Evolutionary conservation across 2,113 vertebrate species (phyloP).

Genomic region (Sigmodon hispidus): DNA sequence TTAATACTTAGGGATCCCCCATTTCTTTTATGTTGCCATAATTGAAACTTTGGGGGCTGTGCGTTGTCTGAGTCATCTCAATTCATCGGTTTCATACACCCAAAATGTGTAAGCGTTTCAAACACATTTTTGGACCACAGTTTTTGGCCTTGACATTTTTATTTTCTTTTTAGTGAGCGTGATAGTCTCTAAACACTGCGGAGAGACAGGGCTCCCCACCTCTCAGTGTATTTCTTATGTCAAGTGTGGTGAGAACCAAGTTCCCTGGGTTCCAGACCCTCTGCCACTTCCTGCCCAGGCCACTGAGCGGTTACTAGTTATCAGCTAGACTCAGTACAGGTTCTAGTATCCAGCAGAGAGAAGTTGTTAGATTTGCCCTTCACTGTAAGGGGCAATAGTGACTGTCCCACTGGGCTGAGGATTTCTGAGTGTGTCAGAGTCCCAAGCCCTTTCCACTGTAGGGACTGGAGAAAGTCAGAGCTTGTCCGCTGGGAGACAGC

Average conservation of each 20-base stretch:
- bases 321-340: neutral
- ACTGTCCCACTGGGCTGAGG: neutral
- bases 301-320: neutral
- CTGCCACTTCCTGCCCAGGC: conserved; percentile 19
- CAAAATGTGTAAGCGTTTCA: neutral
- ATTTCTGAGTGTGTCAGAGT: neutral
- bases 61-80: neutral
- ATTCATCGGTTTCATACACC: neutral
- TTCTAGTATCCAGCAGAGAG: neutral
- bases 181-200: neutral
- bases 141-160: neutral
- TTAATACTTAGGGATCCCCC: neutral
- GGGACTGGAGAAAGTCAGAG: neutral
- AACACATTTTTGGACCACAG: neutral
- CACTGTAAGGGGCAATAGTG: neutral
- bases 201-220: neutral
- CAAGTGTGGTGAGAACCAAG: neutral
- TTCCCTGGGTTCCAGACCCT: neutral
- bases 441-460: neutral
- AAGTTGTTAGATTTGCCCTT: neutral
- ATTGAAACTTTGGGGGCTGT: neutral
- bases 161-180: neutral
- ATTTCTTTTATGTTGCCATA: neutral
- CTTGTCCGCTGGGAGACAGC: neutral
- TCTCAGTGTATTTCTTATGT: neutral